Percentiles rank a stretch among this genome's conserved stretches.
Evolutionary conservation across 2,888 invertebrate genomes (phyloP).

Genomic region (Tetheella fluctuosa): DNA sequence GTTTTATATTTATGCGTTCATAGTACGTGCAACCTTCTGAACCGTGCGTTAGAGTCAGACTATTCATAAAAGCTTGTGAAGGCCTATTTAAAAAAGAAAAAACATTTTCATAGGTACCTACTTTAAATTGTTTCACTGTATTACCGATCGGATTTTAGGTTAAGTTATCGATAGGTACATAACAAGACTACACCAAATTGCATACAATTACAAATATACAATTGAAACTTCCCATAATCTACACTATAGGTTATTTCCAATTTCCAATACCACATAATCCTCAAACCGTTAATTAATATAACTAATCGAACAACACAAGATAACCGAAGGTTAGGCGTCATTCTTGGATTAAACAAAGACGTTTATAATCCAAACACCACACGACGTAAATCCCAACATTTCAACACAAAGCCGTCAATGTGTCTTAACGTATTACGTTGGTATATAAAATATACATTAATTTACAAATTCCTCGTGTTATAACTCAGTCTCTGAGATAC

Average conservation of each 20-base stretch:
- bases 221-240: constrained; percentile 18
- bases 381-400: constrained; percentile 31
- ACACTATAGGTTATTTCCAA: constrained; percentile 25
- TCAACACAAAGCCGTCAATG: constrained; percentile 22
- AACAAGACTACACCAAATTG: too few species aligned
- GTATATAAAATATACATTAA: constrained; percentile 14
- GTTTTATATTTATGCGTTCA: too few species aligned
- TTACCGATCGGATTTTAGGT: too few species aligned
- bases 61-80: too few species aligned
- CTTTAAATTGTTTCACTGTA: too few species aligned
- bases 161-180: too few species aligned
- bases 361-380: constrained; percentile 28
- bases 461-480: neutral
- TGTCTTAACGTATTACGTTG: constrained; percentile 19
- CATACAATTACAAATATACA: too few species aligned
- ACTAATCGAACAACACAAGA: constrained; percentile 21
- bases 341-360: constrained; percentile 23
- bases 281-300: constrained; percentile 28
- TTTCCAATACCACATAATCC: constrained; percentile 16
- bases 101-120: too few species aligned
- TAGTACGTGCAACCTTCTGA: too few species aligned
- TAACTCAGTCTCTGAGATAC: neutral
- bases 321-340: constrained; percentile 25
- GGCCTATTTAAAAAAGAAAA: too few species aligned
- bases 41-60: too few species aligned